Base-by-base conservation (phyloP, 2,888 invertebrate genomes). In the Cataglyphis rosenhaueri region DNA sequence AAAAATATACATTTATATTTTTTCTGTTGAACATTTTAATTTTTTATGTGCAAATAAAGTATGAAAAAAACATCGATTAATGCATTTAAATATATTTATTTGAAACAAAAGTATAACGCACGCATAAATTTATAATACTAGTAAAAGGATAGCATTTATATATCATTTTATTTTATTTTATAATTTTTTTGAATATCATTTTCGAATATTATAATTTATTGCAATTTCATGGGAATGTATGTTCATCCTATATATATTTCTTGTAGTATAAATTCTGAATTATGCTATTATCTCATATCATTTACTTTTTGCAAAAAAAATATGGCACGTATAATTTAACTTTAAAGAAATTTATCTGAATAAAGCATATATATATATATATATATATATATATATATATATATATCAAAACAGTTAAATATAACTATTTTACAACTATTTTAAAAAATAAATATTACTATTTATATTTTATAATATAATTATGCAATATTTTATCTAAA, bases 111-210 rank as follows among this genome's bases (percentile, higher is more conserved):
- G 18, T 55, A 10, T 12, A 32, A 32, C n/a, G 10, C 6, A 15
- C n/a, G 2, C 1, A 32, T 44, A 66, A 66, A 48, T 48, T n/a
- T 18, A 66, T 8, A 66, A 66, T 29, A 68, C 5, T 32, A 48
- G n/a, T 48, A 68, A 1, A 12, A 52, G 32, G 3, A 35, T 70
- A 68, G 12, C 29, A 32, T 29, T 48, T 41, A 41, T 41, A 41
- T 15, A 55, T 15, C 3, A 55, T 55, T 55, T 70, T 68, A 57
- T 57, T 25, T 57, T 25, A 52, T 52, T 70, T 52, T 55, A 70
- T 32, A 55, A 52, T 52, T 32, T 68, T 55, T 35, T 35, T 12
- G 5, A 21, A 70, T 52, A 18, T 35, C 35, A 21, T 52, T 52
- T 70, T 52, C 21, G 15, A 15, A 48, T 66, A 29, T 29, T 29